Percentiles rank a stretch among this genome's conserved stretches.
Evolutionary conservation across 2,888 invertebrate genomes (phyloP).

Genomic region (Lathronympha strigana): DNA sequence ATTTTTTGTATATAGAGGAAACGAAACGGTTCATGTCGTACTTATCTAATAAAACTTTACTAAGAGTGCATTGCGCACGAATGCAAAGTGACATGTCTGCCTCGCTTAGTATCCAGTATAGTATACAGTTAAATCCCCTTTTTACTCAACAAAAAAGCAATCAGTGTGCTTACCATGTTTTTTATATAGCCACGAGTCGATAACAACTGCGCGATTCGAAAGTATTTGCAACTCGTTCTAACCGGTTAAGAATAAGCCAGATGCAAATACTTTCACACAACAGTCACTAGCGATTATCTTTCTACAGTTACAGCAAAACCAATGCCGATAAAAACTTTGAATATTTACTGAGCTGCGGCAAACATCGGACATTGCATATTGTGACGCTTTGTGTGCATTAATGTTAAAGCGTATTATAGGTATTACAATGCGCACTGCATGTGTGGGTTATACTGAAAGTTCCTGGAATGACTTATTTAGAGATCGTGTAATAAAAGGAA

Average conservation of each 20-base stretch:
- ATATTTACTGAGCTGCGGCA: not conserved
- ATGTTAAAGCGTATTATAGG: not conserved
- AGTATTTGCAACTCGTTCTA: too few species aligned
- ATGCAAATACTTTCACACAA: too few species aligned
- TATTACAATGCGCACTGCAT: constrained; percentile 1
- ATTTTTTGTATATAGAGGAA: constrained; percentile 55
- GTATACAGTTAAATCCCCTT: not conserved
- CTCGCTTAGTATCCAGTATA: not conserved
- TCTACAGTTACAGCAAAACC: not conserved
- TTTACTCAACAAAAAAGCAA: too few species aligned
- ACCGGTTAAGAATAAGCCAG: too few species aligned
- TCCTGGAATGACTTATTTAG: too few species aligned
- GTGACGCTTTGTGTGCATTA: constrained; percentile 1
- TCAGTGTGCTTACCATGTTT: too few species aligned
- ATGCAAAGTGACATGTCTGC: not conserved
- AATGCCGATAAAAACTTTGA: not conserved
- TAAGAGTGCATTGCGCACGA: not conserved
- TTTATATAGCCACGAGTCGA: too few species aligned
- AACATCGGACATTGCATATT: not conserved
- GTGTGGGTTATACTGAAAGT: too few species aligned
- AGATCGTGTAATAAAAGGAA: too few species aligned
- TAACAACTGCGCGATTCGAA: too few species aligned
- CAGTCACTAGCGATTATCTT: too few species aligned
- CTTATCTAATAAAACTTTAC: constrained; percentile 23
- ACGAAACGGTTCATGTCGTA: constrained; percentile 11